These are phyloP conservation scores for Marcusenius ussheri DNA, from an alignment of 2,113 vertebrate genomes.

Conservation along the genomic window DNA sequence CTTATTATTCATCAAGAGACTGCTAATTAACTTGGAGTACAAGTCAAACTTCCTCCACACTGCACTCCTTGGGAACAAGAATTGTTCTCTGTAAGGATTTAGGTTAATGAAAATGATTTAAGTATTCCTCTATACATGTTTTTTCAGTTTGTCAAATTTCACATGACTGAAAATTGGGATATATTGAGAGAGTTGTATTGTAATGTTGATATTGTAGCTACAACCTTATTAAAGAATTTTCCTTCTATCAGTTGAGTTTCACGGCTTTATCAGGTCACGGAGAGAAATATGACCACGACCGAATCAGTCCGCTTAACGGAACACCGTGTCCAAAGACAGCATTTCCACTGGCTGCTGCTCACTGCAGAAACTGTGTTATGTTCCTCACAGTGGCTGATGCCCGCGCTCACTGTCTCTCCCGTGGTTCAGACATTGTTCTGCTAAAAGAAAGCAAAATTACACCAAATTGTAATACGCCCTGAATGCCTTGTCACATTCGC, in stretches of 20 bases:
- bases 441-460: conserved; percentile 12
- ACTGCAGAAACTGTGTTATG: background rate
- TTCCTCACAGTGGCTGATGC: background rate
- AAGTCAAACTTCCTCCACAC: background rate
- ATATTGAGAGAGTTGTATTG: background rate
- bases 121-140: background rate
- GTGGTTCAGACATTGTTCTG: background rate
- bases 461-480: background rate
- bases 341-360: background rate
- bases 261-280: background rate
- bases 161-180: background rate
- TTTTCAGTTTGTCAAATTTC: background rate
- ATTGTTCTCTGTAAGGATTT: background rate
- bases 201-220: background rate
- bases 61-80: background rate
- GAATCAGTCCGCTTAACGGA: background rate
- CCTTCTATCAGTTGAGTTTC: background rate
- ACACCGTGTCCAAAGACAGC: background rate
- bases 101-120: background rate
- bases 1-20: background rate
- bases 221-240: background rate
- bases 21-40: background rate
- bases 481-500: background rate
- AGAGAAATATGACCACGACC: background rate
- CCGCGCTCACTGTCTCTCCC: background rate